Conservation (phyloP, 2,888 invertebrate species). For the Lasioglossum villosulum region DNA sequence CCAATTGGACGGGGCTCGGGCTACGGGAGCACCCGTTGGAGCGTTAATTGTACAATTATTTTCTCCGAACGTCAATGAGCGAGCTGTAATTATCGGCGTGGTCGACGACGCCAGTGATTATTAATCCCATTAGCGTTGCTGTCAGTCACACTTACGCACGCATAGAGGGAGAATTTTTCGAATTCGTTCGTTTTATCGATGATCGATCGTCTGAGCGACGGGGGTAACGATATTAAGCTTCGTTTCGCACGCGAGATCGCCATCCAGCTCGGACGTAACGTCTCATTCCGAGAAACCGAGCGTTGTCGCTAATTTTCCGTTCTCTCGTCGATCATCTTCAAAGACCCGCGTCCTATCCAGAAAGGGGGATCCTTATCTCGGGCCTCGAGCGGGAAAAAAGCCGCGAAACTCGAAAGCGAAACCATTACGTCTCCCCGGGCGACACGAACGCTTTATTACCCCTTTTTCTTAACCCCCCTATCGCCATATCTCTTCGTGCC, state of each 20-base stretch:
- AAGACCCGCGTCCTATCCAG: conserved; percentile 15
- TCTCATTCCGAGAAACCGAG: conserved; percentile 49
- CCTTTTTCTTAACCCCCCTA: neutral
- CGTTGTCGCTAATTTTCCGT: conserved; percentile 59
- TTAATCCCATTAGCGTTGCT: neutral
- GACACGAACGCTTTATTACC: conserved; percentile 9
- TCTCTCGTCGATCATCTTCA: conserved; percentile 60
- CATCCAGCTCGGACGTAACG: conserved; percentile 39
- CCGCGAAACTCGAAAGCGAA: conserved; percentile 37
- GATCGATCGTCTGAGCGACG: conserved; percentile 30
- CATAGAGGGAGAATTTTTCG: neutral
- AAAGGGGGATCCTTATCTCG: conserved; percentile 30
- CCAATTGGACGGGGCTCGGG: neutral
- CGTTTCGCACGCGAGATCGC: conserved; percentile 47
- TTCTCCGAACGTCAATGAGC: neutral
- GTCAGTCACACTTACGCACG: neutral
- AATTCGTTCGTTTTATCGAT: conserved; percentile 29
- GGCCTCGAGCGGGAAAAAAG: neutral
- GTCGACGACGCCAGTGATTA: neutral
- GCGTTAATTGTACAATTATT: conserved; percentile 3
- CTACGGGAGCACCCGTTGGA: neutral
- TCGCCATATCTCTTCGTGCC: neutral
- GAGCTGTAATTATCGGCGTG: neutral
- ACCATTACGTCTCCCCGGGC: conserved; percentile 23
- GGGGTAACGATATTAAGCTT: neutral